Evolutionary conservation across 2,797 vertebrate genomes (phyloP).

Genomic region (Peromyscus nudipes): DNA sequence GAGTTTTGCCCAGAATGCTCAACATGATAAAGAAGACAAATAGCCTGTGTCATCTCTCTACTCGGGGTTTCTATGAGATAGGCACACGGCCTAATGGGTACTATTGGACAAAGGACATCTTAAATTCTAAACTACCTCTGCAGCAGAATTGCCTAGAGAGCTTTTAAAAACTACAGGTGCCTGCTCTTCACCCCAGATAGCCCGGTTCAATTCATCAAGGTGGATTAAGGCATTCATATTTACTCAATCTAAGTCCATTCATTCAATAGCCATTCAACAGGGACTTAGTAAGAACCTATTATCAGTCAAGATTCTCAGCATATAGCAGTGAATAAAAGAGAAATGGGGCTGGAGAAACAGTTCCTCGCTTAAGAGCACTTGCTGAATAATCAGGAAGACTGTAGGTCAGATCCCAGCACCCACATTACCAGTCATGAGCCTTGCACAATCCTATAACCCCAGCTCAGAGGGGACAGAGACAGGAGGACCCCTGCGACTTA

Average conservation of each 20-base stretch:
- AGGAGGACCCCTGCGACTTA: not conserved
- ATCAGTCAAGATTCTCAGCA: not conserved
- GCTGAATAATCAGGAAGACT: not conserved
- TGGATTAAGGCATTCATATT: not conserved
- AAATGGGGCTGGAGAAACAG: not conserved
- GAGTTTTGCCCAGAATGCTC: not conserved
- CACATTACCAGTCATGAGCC: not conserved
- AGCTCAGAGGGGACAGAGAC: not conserved
- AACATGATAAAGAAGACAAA: conserved; percentile 42
- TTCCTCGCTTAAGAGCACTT: not conserved
- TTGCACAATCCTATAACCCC: not conserved
- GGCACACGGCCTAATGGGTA: not conserved
- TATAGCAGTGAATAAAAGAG: not conserved
- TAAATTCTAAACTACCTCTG: not conserved
- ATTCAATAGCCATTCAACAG: conserved; percentile 14
- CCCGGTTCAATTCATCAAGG: not conserved
- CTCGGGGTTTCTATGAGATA: not conserved
- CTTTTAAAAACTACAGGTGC: not conserved
- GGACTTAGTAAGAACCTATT: not conserved
- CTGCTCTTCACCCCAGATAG: not conserved
- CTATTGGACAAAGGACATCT: not conserved
- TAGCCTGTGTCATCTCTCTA: not conserved
- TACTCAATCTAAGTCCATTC: not conserved
- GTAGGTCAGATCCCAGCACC: not conserved
- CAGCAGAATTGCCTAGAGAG: not conserved